Evolutionary conservation across 2,113 vertebrate species (phyloP), one percentile per base, ranked within the genome.

Genomic region (Pseudonaja textilis): DNA sequence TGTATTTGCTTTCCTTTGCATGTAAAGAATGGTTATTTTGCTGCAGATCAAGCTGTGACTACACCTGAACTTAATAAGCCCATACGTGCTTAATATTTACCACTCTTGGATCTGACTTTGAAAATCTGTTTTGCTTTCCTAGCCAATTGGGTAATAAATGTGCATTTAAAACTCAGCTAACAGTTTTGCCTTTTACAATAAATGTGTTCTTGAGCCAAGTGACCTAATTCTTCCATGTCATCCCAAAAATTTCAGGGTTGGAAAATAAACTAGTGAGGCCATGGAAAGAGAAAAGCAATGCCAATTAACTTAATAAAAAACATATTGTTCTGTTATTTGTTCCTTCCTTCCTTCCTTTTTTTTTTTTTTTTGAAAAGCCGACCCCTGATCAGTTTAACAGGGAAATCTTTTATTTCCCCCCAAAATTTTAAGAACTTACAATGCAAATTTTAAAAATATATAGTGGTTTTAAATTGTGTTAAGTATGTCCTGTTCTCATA

Each of bases 111-210:
- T 91, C 90, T 0, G 3, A 88, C 89, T 95, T 95, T 89, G 85
- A 95, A 50, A 95, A 96, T 93, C 39, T 59, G 88, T 0, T 88
- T 96, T 96, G 64, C 85, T 93, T 95, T 95, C 91, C 56, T 88
- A 86, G 87, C 94, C 92, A 92, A 93, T 90, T 92, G 87, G 91
- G 59, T 93, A 1, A 0, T 1, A 88, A 87, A 23, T 3, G 0
- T n/a, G 57, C 95, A 85, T 92, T 95, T 94, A 94, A 93, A 94
- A 96, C 92, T 87, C 93, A 95, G 92, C 93, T 93, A 90, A 91
- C 91, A 92, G 6, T 42, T 45, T 89, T 61, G 47, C 59, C 29
- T 88, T n/a, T 25, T 91, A 81, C 52, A 91, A 55, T 64, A 88
- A 74, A 45, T 85, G 93, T 93, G 54, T 16, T 11, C 25, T 26